phyloP scores from a whole-genome alignment of 2,888 invertebrate genomes.

The Chorisops tibialis region DNA sequence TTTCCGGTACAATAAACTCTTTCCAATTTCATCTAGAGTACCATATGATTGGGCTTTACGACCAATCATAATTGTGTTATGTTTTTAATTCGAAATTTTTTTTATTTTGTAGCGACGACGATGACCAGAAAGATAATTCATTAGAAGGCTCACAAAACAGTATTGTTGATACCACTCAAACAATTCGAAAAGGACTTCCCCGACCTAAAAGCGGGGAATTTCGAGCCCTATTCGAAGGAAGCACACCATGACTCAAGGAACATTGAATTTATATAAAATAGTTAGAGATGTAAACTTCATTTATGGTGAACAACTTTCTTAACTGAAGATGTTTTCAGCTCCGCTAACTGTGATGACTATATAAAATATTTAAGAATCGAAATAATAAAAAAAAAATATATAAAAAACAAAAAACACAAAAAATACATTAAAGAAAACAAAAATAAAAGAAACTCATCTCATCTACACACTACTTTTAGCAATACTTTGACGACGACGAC shows the following conservation, averaged over 20 bases:
- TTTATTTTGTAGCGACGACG: constrained; percentile 37
- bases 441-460: constrained; percentile 38
- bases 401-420: constrained; percentile 18
- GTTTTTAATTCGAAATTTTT: background rate
- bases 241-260: constrained; percentile 48
- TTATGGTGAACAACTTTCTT: constrained; percentile 44
- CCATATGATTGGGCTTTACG: too few relatives aligned
- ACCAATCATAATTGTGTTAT: too few relatives aligned
- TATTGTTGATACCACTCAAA: constrained; percentile 49
- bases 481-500: constrained; percentile 38
- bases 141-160: constrained; percentile 51
- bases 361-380: constrained; percentile 49
- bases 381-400: constrained; percentile 29
- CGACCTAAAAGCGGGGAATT: constrained; percentile 53
- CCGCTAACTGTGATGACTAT: constrained; percentile 54
- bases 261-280: constrained; percentile 33
- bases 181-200: constrained; percentile 51
- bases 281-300: constrained; percentile 40
- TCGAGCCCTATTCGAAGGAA: constrained; percentile 53
- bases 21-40: too few relatives aligned
- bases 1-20: too few relatives aligned
- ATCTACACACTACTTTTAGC: constrained; percentile 34
- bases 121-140: constrained; percentile 50
- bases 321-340: constrained; percentile 52
- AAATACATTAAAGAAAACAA: constrained; percentile 13